phyloP scores from a whole-genome alignment of 2,113 vertebrate genomes.

The Tragelaphus buxtoni region DNA sequence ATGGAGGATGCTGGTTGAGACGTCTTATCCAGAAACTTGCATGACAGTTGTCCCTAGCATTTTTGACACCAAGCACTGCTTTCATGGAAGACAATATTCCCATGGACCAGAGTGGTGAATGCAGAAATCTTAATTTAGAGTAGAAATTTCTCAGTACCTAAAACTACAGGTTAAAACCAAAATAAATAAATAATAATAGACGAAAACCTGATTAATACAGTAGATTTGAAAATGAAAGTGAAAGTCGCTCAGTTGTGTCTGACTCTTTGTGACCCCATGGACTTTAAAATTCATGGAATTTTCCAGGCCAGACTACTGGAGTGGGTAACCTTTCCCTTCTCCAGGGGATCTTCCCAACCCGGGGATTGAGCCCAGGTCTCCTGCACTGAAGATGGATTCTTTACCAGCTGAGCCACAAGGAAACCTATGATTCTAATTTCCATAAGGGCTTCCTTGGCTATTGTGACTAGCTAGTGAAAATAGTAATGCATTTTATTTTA shows the following conservation, averaged over 20 bases:
- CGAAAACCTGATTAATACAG: not conserved
- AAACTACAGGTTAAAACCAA: not conserved
- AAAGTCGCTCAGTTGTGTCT: accelerated
- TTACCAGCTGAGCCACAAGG: not conserved
- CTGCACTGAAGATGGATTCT: not conserved
- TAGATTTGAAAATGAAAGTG: not conserved
- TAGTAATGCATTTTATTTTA: not conserved
- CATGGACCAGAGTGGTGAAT: not conserved
- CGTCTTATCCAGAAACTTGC: not conserved
- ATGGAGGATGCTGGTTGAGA: not conserved
- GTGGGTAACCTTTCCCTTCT: not conserved
- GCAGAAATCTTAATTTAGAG: not conserved
- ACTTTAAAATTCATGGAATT: not conserved
- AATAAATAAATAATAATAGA: not conserved
- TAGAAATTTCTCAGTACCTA: not conserved
- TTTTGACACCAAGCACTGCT: not conserved
- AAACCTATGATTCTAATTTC: not conserved
- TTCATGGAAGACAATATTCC: not conserved
- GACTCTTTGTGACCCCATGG: not conserved
- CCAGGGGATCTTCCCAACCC: not conserved
- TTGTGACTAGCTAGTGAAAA: not conserved
- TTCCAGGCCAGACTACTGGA: not conserved
- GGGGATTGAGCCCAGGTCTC: not conserved
- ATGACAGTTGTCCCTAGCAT: not conserved
- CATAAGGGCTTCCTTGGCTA: not conserved